Evolutionary conservation across 2,113 vertebrate genomes (phyloP), one percentile per base, ranked within the genome.

Genomic region (Jaculus jaculus): DNA sequence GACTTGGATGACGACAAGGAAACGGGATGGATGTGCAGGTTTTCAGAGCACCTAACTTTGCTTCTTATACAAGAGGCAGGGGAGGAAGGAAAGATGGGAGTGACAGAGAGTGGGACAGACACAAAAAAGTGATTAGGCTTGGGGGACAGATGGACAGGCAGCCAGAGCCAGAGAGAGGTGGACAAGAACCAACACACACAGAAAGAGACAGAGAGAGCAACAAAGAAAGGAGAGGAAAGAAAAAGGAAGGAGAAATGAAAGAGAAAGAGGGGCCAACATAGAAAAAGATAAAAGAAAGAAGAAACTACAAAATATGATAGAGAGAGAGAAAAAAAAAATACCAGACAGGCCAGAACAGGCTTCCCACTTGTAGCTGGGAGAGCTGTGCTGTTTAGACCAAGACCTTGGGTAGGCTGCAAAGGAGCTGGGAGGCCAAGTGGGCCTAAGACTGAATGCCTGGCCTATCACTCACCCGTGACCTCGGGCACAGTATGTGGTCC

Each of bases 391-490:
- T 23, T 47, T 18, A 26, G 9, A 16, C 32, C 10, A 1, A 83
- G 65, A 42, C 28, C 47, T 54, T 1, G 1, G 21, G n/a, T n/a
- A 68, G 89, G 32, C 74, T 4, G 17, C 24, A 2, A 4, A 26
- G 73, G 9, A 10, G 2, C 15, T 0, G 3, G 39, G 18, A 42
- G 79, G 73, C 20, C 73, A 39, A 9, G 1, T 0, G 1, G 68
- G 66, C 51, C 69, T 12, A 16, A 7, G 90, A n/a, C 58, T n/a
- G 26, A 91, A 61, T 0, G 13, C 32, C 37, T 2, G 4, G 2
- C 32, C 2, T 3, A 28, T 20, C 20, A 65, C 39, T 95, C 47
- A 47, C 37, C 54, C 15, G 21, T 32, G 34, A 26, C 10, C 0
- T 1, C 5, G 68, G 58, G 79, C 72, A 92, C 2, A 7, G 42